Percentiles rank a stretch among this genome's conserved stretches.
phyloP scores from a whole-genome alignment of 1,140 invertebrate genomes.

The Sarcophaga bullata region DNA sequence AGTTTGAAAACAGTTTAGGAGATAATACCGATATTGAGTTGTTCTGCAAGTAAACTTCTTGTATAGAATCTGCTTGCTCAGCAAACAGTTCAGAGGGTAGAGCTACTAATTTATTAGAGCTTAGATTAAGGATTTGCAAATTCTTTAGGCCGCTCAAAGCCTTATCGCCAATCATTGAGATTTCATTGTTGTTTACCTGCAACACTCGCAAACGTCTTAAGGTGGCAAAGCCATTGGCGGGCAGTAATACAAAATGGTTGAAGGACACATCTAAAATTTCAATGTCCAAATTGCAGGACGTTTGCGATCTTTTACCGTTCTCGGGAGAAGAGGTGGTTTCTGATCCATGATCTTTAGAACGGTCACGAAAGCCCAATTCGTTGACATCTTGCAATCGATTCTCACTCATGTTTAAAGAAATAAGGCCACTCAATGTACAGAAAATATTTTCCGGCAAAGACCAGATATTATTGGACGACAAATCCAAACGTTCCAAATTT shows the following conservation, averaged over 20 bases:
- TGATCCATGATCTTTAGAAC: slow-evolving; percentile 58
- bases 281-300: slow-evolving; percentile 79
- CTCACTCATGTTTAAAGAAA: slow-evolving; percentile 81
- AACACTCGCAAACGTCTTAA: slow-evolving; percentile 79
- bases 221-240: slow-evolving; percentile 81
- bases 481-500: slow-evolving; percentile 82
- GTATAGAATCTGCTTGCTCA: slow-evolving; percentile 79
- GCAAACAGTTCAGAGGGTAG: slow-evolving; percentile 85
- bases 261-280: slow-evolving; percentile 84
- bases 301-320: slow-evolving; percentile 48
- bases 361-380: slow-evolving; percentile 80
- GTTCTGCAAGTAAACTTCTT: slow-evolving; percentile 87
- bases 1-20: slow-evolving; percentile 81
- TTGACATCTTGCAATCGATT: slow-evolving; percentile 86
- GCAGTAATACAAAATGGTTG: slow-evolving; percentile 85
- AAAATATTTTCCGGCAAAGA: slow-evolving; percentile 86
- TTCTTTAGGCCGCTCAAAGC: slow-evolving; percentile 81
- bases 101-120: slow-evolving; percentile 87
- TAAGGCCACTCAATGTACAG: slow-evolving; percentile 81
- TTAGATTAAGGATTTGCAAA: slow-evolving; percentile 84
- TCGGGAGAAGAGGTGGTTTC: slow-evolving; percentile 67
- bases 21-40: slow-evolving; percentile 86
- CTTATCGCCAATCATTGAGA: slow-evolving; percentile 84
- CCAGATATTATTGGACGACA: slow-evolving; percentile 90
- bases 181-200: slow-evolving; percentile 84